Conservation (phyloP, 1,140 invertebrate species). For the Magallana gigas region DNA sequence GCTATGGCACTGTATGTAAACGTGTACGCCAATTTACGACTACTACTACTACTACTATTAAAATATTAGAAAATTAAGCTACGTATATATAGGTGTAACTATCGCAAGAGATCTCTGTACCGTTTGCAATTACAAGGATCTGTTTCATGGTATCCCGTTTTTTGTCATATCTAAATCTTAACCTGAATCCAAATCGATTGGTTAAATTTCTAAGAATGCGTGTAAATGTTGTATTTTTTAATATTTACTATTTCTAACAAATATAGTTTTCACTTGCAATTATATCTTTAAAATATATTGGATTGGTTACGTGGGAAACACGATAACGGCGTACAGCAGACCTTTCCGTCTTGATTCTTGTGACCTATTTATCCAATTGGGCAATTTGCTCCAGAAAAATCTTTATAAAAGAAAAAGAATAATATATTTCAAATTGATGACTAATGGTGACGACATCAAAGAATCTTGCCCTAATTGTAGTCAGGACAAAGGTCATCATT, state of each 20-base stretch:
- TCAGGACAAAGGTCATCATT: neutral
- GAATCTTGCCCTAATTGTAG: neutral
- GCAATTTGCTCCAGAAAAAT: neutral
- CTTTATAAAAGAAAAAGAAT: neutral
- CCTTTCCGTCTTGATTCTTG: neutral
- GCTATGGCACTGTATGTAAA: too few species aligned
- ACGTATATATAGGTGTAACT: too few species aligned
- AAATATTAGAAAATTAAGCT: too few species aligned
- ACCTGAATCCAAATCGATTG: neutral
- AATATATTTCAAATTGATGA: too few species aligned
- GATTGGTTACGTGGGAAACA: neutral
- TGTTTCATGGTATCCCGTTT: neutral
- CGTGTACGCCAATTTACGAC: too few species aligned
- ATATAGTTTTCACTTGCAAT: too few species aligned
- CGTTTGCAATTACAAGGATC: constrained; percentile 8
- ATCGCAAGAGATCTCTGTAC: neutral
- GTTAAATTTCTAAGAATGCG: too few species aligned
- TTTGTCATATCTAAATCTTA: neutral
- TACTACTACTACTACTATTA: too few species aligned
- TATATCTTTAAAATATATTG: too few species aligned
- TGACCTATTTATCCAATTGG: neutral
- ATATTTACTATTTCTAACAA: too few species aligned
- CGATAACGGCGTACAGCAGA: neutral
- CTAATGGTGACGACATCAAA: neutral
- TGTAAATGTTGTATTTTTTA: too few species aligned